Evolutionary conservation across 2,797 vertebrate species (phyloP), one percentile per base, ranked within the genome.

Genomic region (Anabas testudineus): DNA sequence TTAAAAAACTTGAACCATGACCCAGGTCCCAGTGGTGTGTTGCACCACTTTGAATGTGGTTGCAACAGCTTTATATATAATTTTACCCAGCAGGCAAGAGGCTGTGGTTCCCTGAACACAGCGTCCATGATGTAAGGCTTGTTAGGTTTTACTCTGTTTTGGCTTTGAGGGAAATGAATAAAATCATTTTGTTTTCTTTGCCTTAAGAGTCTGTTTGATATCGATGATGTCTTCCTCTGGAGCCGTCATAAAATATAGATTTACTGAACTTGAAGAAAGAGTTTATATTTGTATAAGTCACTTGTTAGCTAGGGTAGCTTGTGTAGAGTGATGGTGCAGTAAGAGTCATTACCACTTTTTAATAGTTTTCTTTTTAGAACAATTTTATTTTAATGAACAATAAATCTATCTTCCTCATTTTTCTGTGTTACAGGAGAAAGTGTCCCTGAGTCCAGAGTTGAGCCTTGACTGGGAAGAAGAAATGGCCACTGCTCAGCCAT

Each of bases 381-480:
- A 16, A 18, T 32, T 60, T 73, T 6, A 47, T 59, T 18, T 15
- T 18, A 32, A 3, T n/a, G 12, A 3, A 47, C n/a, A 41, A 2
- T 34, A 10, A 13, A n/a, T 7, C 2, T 14, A 10, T 19, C 2
- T 47, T 30, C 3, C 10, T 32, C 0, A 0, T 43, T 8, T 74
- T 66, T 66, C 51, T 74, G 3, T 63, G 36, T 39, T 69, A 47
- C 47, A 99, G 98, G 96, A 95, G 72, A 85, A 74, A 21, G 93
- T 94, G 32, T 91, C 90, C 36, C 63, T 95, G 84, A 78, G 46
- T 37, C 78, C 88, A 1, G 95, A 93, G 12, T 72, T 93, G 1
- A 93, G 93, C 78, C 93, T 99, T 67, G 96, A 99, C 66, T 99
- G 97, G 97, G 94, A 97, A 7, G 95, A 99, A 78, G 97, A 99